Conservation (phyloP, 2,888 invertebrate species). For the Lasioglossum morio region DNA sequence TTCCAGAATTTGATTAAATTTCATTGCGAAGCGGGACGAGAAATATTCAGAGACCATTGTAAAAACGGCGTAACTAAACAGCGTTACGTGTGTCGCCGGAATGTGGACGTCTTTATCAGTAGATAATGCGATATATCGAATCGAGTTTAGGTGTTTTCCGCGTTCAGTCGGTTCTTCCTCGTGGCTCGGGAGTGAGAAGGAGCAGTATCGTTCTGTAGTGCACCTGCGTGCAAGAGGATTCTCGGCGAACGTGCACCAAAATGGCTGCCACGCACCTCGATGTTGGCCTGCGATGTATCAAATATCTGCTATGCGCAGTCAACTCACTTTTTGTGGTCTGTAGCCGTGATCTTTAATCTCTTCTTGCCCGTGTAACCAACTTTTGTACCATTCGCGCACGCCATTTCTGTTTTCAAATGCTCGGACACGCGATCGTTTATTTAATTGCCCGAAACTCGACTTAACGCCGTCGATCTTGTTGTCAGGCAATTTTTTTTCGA, state of each 20-base stretch:
- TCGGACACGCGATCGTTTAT: not conserved
- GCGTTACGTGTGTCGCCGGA: slow-evolving; percentile 37
- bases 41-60: not conserved
- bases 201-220: slow-evolving; percentile 48
- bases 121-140: slow-evolving; percentile 56
- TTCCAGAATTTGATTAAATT: not conserved
- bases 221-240: slow-evolving; percentile 53
- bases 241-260: slow-evolving; percentile 59
- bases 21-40: not conserved
- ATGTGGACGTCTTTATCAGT: slow-evolving; percentile 51
- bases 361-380: not conserved
- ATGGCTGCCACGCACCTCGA: slow-evolving; percentile 85
- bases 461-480: not conserved
- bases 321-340: slow-evolving; percentile 89
- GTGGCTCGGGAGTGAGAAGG: slow-evolving; percentile 32
- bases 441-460: not conserved
- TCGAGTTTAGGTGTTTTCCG: slow-evolving; percentile 50
- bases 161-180: slow-evolving; percentile 50
- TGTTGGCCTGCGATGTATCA: slow-evolving; percentile 88
- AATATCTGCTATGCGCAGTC: slow-evolving; percentile 89
- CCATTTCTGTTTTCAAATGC: not conserved
- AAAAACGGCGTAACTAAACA: slow-evolving; percentile 6
- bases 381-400: not conserved
- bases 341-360: slow-evolving; percentile 57
- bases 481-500: not conserved